Conservation (phyloP, 2,113 vertebrate species). For the Dipodomys merriami region DNA sequence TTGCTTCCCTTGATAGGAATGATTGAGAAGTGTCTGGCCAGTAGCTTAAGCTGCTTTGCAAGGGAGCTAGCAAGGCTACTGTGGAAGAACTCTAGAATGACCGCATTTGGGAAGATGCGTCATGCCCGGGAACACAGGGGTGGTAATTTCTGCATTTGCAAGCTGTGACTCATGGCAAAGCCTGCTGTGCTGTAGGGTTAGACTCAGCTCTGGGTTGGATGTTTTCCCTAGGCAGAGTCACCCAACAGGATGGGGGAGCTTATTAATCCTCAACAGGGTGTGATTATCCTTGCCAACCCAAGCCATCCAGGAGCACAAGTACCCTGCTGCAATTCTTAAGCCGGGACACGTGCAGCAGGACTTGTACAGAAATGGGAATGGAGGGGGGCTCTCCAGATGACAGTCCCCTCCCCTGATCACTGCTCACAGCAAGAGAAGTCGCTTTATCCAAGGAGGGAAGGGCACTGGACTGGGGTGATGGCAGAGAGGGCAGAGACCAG, state of each 20-base stretch:
- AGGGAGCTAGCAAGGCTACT: neutral
- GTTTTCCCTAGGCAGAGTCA: conserved; percentile 57
- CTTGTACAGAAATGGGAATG: neutral
- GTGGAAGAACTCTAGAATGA: neutral
- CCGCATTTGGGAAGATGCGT: neutral
- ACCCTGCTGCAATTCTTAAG: neutral
- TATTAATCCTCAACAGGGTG: conserved; percentile 42
- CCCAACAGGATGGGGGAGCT: conserved; percentile 61
- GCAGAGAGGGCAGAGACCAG: neutral
- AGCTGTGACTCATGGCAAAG: conserved; percentile 64
- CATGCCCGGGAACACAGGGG: neutral
- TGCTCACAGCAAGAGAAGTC: neutral
- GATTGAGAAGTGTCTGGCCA: neutral
- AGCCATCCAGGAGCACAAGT: neutral
- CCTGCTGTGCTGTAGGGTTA: neutral
- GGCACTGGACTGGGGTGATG: too few relatives aligned
- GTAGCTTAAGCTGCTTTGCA: neutral
- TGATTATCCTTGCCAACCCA: neutral
- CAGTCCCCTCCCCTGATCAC: neutral
- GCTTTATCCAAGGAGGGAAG: neutral
- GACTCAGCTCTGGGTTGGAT: conserved; percentile 30
- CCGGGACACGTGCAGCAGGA: neutral
- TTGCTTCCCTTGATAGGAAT: neutral
- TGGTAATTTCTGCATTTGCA: neutral
- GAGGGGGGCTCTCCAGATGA: neutral